phyloP scores from a whole-genome alignment of 2,888 invertebrate species.

The Branchellion lobata region DNA sequence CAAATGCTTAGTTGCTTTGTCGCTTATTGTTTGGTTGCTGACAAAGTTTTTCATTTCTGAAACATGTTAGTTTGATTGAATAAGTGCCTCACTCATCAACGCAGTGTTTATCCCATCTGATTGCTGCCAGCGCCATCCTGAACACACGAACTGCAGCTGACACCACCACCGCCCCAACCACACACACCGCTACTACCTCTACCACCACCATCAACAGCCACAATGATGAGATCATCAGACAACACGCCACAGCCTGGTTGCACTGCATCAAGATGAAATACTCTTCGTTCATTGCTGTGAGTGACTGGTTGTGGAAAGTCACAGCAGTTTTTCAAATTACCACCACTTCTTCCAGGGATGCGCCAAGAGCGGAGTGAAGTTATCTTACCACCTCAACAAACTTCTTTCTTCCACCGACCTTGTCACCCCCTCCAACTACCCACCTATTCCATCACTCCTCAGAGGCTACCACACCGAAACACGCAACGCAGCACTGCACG shows the following conservation, averaged over 20 bases:
- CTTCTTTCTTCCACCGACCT: not conserved
- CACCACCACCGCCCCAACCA: too few species aligned
- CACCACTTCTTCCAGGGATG: not conserved
- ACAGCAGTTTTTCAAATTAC: too few species aligned
- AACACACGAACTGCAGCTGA: too few species aligned
- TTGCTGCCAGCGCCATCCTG: not conserved
- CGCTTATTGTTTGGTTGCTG: too few species aligned
- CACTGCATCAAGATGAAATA: not conserved
- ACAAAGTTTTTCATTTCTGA: too few species aligned
- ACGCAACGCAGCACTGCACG: not conserved
- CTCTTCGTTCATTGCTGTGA: conserved; percentile 9
- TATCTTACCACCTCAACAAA: not conserved
- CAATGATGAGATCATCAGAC: not conserved
- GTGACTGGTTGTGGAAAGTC: not conserved
- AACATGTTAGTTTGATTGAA: too few species aligned
- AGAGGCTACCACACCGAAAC: not conserved
- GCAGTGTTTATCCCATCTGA: conserved; percentile 9
- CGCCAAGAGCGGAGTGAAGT: not conserved
- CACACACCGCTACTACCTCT: too few species aligned
- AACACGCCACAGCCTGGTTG: not conserved
- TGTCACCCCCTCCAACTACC: not conserved
- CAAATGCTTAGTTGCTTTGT: not conserved
- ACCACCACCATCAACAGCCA: too few species aligned
- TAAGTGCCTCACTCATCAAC: too few species aligned
- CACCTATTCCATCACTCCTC: not conserved